Evolutionary conservation across 2,888 invertebrate genomes (phyloP).

Genomic region (Gymnoscelis rufifasciata): DNA sequence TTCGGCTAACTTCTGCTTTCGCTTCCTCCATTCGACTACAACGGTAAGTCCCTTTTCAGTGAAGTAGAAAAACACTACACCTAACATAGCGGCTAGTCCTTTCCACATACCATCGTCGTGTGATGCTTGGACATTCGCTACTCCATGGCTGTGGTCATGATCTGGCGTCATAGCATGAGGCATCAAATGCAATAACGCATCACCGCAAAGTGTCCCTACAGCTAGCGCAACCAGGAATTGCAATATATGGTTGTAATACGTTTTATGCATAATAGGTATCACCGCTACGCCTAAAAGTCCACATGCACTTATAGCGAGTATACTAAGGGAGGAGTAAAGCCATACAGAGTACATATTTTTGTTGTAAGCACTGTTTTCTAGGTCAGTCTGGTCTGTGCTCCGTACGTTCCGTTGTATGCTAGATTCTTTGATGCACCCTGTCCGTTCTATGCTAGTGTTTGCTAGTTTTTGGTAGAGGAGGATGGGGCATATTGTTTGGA

Average conservation of each 20-base stretch:
- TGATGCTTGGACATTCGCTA: conserved; percentile 35
- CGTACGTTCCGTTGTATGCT: conserved; percentile 29
- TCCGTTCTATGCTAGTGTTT: conserved; percentile 70
- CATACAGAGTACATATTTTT: conserved; percentile 82
- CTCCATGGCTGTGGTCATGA: conserved; percentile 41
- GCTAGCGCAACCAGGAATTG: conserved; percentile 96
- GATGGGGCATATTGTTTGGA: conserved; percentile 82
- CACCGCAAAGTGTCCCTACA: conserved; percentile 93
- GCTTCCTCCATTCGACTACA: conserved; percentile 89
- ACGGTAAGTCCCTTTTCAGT: conserved; percentile 90
- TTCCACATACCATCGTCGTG: conserved; percentile 90
- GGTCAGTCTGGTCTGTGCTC: conserved; percentile 4
- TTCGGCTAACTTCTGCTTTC: conserved; percentile 83
- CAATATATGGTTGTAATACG: conserved; percentile 91
- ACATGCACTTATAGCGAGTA: conserved; percentile 90
- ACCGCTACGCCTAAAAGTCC: conserved; percentile 93
- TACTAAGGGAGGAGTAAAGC: conserved; percentile 90
- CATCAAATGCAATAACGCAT: conserved; percentile 93
- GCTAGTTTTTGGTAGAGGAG: conserved; percentile 83
- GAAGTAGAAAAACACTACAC: conserved; percentile 93
- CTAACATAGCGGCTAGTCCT: conserved; percentile 88
- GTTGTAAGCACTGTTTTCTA: conserved; percentile 39
- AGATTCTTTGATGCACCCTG: conserved; percentile 76
- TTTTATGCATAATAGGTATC: conserved; percentile 93
- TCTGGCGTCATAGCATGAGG: conserved; percentile 86